Percentiles rank a stretch among this genome's conserved stretches.
Conservation (phyloP, 2,888 invertebrate species). For the Gonocerus acuteangulatus region DNA sequence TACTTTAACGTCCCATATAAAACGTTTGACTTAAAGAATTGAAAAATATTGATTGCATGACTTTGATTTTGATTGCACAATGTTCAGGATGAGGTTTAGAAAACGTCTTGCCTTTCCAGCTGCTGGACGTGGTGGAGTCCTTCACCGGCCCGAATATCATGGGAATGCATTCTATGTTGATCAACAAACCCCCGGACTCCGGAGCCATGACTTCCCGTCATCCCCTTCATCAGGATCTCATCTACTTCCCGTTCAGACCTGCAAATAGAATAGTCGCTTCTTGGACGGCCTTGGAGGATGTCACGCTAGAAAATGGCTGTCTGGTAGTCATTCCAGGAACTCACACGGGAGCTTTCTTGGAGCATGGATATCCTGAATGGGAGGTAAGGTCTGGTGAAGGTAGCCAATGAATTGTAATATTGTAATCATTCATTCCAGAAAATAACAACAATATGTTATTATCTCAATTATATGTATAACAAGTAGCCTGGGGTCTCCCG, state of each 20-base stretch:
- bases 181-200: slow-evolving; percentile 78
- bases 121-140: slow-evolving; percentile 61
- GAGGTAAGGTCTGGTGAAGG: no score
- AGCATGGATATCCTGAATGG: slow-evolving; percentile 65
- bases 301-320: slow-evolving; percentile 68
- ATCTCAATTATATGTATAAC: no score
- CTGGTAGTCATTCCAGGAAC: slow-evolving; percentile 73
- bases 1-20: no score
- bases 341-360: slow-evolving; percentile 54
- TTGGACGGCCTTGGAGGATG: slow-evolving; percentile 81
- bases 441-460: no score
- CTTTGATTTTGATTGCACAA: no score
- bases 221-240: slow-evolving; percentile 70
- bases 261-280: slow-evolving; percentile 69
- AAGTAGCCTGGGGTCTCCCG: no score
- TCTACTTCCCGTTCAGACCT: slow-evolving; percentile 82
- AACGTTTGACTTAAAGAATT: no score
- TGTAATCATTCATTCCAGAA: no score
- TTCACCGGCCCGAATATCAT: slow-evolving; percentile 66
- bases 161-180: slow-evolving; percentile 77
- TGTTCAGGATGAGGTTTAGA: no score
- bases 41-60: no score
- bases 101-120: no score
- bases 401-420: no score
- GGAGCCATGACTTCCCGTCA: slow-evolving; percentile 54